phyloP scores from a whole-genome alignment of 2,797 vertebrate genomes.

The Pygocentrus nattereri region DNA sequence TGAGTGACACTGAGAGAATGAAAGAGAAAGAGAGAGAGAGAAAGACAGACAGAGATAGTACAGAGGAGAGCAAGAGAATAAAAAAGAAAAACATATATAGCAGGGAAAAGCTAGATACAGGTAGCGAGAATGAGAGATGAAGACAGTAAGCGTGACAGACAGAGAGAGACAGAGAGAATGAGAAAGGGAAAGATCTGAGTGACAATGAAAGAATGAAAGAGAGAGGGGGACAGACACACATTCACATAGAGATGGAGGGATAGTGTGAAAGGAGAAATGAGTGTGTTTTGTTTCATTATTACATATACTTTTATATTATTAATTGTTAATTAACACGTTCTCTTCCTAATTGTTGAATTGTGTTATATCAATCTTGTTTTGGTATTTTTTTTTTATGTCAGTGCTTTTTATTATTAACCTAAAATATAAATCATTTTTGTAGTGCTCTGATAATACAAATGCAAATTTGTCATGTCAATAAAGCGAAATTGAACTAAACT shows the following conservation, averaged over 20 bases:
- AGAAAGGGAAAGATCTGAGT: neutral
- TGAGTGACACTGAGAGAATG: neutral
- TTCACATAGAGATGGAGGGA: slow-evolving; percentile 29
- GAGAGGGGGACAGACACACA: neutral
- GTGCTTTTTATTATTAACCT: too few species aligned
- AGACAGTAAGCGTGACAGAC: slow-evolving; percentile 49
- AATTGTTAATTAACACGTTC: too few species aligned
- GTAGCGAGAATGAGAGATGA: neutral
- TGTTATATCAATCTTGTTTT: too few species aligned
- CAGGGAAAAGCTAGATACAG: neutral
- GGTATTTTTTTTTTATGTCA: too few species aligned
- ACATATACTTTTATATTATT: too few species aligned
- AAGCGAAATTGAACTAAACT: too few species aligned
- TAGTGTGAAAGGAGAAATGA: too few species aligned
- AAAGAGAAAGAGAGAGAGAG: neutral
- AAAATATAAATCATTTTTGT: too few species aligned
- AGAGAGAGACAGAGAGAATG: neutral
- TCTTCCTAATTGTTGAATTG: too few species aligned
- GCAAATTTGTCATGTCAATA: too few species aligned
- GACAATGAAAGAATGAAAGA: neutral
- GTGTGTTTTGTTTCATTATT: too few species aligned
- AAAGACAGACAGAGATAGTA: neutral
- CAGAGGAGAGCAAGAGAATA: neutral
- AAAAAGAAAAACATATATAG: neutral
- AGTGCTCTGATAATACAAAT: too few species aligned